Conservation (phyloP, 2,888 invertebrate genomes). For the Cephus pygmeus region DNA sequence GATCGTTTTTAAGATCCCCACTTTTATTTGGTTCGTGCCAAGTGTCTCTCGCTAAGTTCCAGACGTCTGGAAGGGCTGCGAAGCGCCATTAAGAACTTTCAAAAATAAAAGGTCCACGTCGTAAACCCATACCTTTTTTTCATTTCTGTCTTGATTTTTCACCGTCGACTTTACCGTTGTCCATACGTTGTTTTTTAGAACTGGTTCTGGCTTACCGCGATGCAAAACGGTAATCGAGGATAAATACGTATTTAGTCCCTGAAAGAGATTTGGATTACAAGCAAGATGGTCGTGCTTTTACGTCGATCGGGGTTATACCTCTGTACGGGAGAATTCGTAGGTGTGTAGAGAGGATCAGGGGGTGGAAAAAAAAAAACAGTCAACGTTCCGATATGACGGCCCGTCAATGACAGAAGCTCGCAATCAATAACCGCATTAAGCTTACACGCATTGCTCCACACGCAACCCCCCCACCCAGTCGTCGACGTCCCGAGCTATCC, state of each 20-base stretch:
- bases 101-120: neutral
- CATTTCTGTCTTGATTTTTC: neutral
- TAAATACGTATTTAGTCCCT: neutral
- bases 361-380: slow-evolving; percentile 36
- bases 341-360: neutral
- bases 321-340: neutral
- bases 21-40: neutral
- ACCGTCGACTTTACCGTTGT: neutral
- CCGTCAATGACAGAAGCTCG: slow-evolving; percentile 60
- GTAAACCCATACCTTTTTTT: neutral
- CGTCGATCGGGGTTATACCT: neutral
- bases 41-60: neutral
- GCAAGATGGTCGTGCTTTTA: neutral
- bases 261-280: neutral
- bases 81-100: neutral
- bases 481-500: slow-evolving; percentile 34
- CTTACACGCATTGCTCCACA: slow-evolving; percentile 52
- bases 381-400: slow-evolving; percentile 53
- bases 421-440: slow-evolving; percentile 62
- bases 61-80: neutral
- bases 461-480: slow-evolving; percentile 35
- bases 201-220: neutral
- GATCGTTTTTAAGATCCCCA: neutral
- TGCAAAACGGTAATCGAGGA: neutral
- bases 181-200: neutral